A percentile compares a stretch with the other conserved stretches of the same genome.
phyloP scores from a whole-genome alignment of 2,888 invertebrate species.

The Ophion obscuratus region DNA sequence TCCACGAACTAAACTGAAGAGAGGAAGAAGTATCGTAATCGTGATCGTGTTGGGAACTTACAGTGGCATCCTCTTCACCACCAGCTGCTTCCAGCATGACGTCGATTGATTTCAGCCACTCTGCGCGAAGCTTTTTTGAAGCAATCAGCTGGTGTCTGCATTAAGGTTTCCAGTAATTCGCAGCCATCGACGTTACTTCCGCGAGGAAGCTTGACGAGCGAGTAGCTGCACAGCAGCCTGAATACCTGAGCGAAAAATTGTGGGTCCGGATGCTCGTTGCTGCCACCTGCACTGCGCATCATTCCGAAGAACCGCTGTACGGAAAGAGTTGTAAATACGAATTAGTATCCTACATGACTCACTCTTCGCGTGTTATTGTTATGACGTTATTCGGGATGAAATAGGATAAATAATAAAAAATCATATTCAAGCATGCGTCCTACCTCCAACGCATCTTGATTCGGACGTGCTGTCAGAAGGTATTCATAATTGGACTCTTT shows the following conservation, averaged over 20 bases:
- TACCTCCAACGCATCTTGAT: constrained; percentile 49
- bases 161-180: constrained; percentile 6
- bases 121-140: not conserved
- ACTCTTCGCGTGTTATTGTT: too few relatives aligned
- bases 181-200: constrained; percentile 51
- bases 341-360: too few relatives aligned
- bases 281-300: constrained; percentile 51
- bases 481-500: constrained; percentile 35
- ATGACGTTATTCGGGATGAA: not conserved
- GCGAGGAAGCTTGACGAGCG: constrained; percentile 52
- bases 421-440: too few relatives aligned
- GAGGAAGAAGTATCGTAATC: too few relatives aligned
- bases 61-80: not conserved
- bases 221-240: constrained; percentile 47
- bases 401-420: not conserved
- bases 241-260: constrained; percentile 42
- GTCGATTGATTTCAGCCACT: not conserved
- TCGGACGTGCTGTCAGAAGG: constrained; percentile 54
- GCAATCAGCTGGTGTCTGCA: not conserved
- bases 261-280: constrained; percentile 57
- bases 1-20: too few relatives aligned
- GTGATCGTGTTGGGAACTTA: too few relatives aligned
- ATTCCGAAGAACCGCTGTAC: constrained; percentile 47
- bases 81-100: not conserved
- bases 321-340: not conserved